Conservation (phyloP, 2,888 invertebrate species). For the Morpho achilles region DNA sequence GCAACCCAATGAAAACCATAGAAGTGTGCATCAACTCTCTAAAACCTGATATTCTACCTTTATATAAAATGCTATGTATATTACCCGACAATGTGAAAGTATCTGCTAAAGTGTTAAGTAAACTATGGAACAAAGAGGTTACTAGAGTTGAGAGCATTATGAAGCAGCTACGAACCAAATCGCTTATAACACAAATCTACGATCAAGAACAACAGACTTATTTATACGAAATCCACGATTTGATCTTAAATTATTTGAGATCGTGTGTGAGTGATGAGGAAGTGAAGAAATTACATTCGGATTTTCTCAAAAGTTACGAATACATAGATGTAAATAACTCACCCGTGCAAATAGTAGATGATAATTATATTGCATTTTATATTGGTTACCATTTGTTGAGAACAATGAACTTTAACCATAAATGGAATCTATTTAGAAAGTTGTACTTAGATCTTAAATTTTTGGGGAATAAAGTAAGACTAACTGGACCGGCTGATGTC, state of each 20-base stretch:
- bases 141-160: conserved; percentile 80
- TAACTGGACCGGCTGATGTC: conserved; percentile 84
- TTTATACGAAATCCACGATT: conserved; percentile 85
- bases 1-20: conserved; percentile 73
- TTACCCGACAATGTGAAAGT: conserved; percentile 85
- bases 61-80: conserved; percentile 82
- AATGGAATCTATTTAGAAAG: conserved; percentile 75
- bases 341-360: conserved; percentile 80
- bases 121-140: conserved; percentile 57
- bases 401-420: conserved; percentile 64
- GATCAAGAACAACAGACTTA: conserved; percentile 80
- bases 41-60: conserved; percentile 56
- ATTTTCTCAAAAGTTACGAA: conserved; percentile 79
- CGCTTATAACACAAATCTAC: conserved; percentile 81
- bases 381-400: conserved; percentile 84
- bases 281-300: conserved; percentile 72
- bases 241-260: conserved; percentile 82
- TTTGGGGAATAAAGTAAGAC: conserved; percentile 83
- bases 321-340: conserved; percentile 67
- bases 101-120: conserved; percentile 74
- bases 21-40: conserved; percentile 81
- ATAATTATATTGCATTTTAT: conserved; percentile 86
- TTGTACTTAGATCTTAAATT: conserved; percentile 84
- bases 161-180: conserved; percentile 82
- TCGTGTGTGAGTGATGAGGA: conserved; percentile 58